Evolutionary conservation across 2,888 invertebrate genomes (phyloP).

Genomic region (Globia sparganii): DNA sequence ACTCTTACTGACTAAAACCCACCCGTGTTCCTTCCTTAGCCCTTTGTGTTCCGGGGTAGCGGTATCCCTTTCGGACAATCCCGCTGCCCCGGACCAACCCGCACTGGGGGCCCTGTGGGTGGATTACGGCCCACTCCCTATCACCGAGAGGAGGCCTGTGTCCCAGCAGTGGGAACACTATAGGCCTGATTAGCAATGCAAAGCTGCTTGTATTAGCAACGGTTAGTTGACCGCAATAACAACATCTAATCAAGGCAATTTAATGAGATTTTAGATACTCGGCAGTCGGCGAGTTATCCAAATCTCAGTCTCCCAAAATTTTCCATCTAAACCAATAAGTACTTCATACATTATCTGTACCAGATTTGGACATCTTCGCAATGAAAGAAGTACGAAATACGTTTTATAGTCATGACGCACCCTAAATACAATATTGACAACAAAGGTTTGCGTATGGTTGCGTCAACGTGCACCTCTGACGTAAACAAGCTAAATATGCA

Average conservation of each 20-base stretch:
- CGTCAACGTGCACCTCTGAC: constrained; percentile 46
- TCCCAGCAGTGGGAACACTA: no score
- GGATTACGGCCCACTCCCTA: no score
- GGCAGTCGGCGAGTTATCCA: neutral
- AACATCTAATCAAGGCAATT: neutral
- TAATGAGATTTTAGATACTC: neutral
- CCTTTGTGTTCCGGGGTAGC: no score
- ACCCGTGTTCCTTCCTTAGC: no score
- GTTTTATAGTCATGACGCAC: constrained; percentile 11
- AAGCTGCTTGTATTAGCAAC: no score
- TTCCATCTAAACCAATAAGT: neutral
- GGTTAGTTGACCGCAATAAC: no score
- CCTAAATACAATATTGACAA: constrained; percentile 17
- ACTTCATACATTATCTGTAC: neutral
- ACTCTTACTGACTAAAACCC: no score
- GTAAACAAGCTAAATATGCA: constrained; percentile 39
- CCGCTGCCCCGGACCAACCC: no score
- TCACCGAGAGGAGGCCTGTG: no score
- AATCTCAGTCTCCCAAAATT: neutral
- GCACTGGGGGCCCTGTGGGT: no score
- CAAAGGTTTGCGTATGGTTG: constrained; percentile 12
- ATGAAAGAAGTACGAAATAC: constrained; percentile 13
- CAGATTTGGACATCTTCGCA: neutral
- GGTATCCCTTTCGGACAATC: no score
- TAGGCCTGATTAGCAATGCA: no score